These are phyloP conservation scores for Phaethornis superciliosus DNA, from an alignment of 2,113 vertebrate species.

Conservation along the genomic window DNA sequence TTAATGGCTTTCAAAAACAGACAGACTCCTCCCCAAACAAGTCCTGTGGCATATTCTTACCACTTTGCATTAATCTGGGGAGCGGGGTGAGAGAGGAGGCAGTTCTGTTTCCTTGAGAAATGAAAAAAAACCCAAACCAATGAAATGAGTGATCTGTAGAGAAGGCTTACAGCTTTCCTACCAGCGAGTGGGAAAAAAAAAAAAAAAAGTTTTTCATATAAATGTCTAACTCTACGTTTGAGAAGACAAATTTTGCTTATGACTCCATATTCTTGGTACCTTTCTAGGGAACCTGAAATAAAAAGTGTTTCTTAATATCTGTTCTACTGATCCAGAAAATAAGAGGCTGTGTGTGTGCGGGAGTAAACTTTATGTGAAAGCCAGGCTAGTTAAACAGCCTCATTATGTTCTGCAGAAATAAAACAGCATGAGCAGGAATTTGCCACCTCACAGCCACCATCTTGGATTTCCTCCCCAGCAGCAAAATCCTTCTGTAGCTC, in stretches of 20 bases:
- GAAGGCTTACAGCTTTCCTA: neutral
- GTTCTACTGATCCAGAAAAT: neutral
- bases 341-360: neutral
- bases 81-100: neutral
- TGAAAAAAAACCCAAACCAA: neutral
- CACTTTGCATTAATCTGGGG: neutral
- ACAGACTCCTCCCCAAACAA: neutral
- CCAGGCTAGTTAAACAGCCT: neutral
- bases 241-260: neutral
- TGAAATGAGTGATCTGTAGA: neutral
- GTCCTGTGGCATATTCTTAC: neutral
- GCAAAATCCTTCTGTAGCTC: neutral
- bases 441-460: neutral
- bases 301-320: neutral
- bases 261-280: neutral
- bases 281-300: neutral
- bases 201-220: neutral
- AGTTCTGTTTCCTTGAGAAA: neutral
- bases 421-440: neutral
- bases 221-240: neutral
- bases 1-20: neutral
- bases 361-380: neutral
- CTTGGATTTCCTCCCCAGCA: conserved; percentile 5
- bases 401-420: neutral
- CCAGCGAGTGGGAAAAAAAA: neutral